Evolutionary conservation across 1,140 invertebrate species (phyloP).

Genomic region (Augochlora pura): DNA sequence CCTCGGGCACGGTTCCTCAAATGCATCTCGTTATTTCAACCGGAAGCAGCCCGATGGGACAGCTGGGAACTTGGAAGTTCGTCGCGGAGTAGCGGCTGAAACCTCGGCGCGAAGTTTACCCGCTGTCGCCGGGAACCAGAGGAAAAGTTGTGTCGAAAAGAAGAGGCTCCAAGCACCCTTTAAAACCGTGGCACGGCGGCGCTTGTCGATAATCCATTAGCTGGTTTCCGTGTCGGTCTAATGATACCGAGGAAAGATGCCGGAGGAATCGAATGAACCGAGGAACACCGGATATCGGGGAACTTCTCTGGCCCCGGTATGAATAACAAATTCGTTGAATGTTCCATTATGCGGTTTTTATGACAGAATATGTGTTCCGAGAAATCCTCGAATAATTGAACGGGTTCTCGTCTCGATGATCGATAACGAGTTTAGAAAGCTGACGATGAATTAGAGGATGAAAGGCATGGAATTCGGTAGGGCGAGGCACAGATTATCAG

Average conservation of each 20-base stretch:
- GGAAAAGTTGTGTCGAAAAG: background rate
- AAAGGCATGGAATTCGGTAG: too few species aligned
- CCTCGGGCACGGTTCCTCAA: background rate
- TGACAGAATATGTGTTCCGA: too few species aligned
- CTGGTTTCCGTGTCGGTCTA: background rate
- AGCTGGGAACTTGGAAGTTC: background rate
- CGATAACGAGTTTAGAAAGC: too few species aligned
- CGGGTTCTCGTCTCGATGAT: too few species aligned
- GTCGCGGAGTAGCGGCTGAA: background rate
- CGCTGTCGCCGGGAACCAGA: background rate
- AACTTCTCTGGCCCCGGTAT: background rate
- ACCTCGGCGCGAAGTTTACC: background rate
- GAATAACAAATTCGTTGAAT: background rate
- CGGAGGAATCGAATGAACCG: background rate
- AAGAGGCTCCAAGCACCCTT: background rate
- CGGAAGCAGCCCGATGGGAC: conserved; percentile 7
- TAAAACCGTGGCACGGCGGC: background rate
- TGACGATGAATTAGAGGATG: too few species aligned
- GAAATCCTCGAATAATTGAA: too few species aligned
- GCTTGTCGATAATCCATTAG: conserved; percentile 30
- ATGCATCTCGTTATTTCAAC: conserved; percentile 49
- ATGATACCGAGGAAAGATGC: conserved; percentile 1
- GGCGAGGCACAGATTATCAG: too few species aligned
- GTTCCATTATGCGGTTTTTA: too few species aligned
- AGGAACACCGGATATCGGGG: background rate